Conservation (phyloP, 2,888 invertebrate species). For the Chironomus tentans region DNA sequence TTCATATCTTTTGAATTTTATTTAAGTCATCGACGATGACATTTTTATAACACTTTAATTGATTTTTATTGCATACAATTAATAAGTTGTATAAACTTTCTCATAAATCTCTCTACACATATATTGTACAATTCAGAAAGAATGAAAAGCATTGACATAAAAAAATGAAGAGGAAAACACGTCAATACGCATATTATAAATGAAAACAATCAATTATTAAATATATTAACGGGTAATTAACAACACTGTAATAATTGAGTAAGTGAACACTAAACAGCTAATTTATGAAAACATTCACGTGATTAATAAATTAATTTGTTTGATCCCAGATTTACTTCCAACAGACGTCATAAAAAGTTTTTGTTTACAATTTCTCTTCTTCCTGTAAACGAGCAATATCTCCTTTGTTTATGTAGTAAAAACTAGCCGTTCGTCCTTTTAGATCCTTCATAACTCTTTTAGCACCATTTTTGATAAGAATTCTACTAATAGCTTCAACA, state of each 20-base stretch:
- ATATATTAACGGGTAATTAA: no score
- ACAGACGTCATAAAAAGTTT: not conserved
- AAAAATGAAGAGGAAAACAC: no score
- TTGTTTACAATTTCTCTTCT: conserved; percentile 53
- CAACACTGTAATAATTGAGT: not conserved
- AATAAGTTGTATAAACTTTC: no score
- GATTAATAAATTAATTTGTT: not conserved
- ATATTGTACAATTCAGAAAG: no score
- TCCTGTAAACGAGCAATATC: conserved; percentile 77
- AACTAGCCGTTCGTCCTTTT: conserved; percentile 80
- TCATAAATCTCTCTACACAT: no score
- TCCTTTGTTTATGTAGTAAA: conserved; percentile 87
- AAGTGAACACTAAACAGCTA: not conserved
- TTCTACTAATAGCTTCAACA: conserved; percentile 69
- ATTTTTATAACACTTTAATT: no score
- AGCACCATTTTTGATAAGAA: conserved; percentile 74
- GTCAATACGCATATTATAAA: no score
- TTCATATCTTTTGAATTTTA: no score
- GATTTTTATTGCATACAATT: no score
- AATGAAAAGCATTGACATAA: no score
- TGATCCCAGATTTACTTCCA: not conserved
- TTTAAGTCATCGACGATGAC: no score
- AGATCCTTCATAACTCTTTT: conserved; percentile 76
- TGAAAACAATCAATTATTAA: no score
- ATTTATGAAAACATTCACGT: not conserved